Base-by-base conservation (phyloP, 2,888 invertebrate species). In the Callyntrura sp. region DNA sequence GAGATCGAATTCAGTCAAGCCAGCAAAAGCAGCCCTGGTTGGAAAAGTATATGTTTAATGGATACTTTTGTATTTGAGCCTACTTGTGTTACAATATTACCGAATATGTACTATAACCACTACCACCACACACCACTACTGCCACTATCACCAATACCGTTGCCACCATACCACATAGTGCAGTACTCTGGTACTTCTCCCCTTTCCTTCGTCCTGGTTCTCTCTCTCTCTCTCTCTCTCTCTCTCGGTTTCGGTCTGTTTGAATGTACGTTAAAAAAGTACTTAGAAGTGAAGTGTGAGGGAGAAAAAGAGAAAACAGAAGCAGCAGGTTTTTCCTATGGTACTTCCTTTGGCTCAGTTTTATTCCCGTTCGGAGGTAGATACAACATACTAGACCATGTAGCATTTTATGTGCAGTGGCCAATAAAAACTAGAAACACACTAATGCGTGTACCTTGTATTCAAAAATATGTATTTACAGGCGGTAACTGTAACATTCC, bases 1-100 rank as follows among this genome's bases (percentile, higher is more conserved):
- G 86, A 92, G 92, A 92, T 91, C 90, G 90, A 91, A 91, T 91
- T 91, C 90, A 81, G 91, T 84, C 45, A 90, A 62, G 35, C 85
- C 70, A 85, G 85, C 78, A 86, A 78, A 35, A 76, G 45, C 60
- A 28, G 35, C 35, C 35, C 35, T 35, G 35, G 35, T 35, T 35
- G 51, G 17, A 84, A 28, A 43, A 79, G 76, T 17, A 35, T 25
- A 12, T 76, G 43, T 25, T 25, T 51, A 17, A 12, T 76, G 23
- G n/a, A 76, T 35, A 2, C 35, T 6, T 4, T 35, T 35, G 25
- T 51, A 51, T 76, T 23, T 73, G 35, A 35, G 35, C 35, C 35
- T 35, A 6, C 35, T 35, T 35, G 2, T 35, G 35, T 35, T 35
- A 35, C 6, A 35, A 57, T 73, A 82, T 20, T 43, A 51, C 12